phyloP scores from a whole-genome alignment of 2,888 invertebrate species.

The Patella depressa region DNA sequence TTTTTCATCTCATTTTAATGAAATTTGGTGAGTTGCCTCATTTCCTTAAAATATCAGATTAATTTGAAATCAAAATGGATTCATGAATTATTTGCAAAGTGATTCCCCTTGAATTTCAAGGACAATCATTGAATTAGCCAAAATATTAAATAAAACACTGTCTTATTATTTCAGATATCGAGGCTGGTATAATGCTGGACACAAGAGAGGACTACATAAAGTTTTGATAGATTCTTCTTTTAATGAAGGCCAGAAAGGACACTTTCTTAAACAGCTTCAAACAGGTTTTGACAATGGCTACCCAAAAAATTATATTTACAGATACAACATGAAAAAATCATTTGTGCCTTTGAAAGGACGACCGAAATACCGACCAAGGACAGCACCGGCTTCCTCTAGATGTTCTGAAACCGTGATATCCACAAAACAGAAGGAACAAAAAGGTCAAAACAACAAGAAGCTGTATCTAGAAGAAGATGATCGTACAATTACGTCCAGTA shows the following conservation, averaged over 20 bases:
- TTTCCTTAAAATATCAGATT: no score
- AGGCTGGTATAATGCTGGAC: slow-evolving; percentile 54
- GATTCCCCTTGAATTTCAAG: no score
- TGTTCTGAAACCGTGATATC: neutral
- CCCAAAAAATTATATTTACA: slow-evolving; percentile 45
- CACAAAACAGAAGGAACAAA: neutral
- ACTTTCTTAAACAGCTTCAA: slow-evolving; percentile 41
- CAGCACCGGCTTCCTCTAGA: slow-evolving; percentile 42
- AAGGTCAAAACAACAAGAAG: neutral
- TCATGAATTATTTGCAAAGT: no score
- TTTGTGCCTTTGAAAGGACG: slow-evolving; percentile 15
- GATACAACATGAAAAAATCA: slow-evolving; percentile 42
- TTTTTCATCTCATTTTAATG: no score
- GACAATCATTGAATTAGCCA: no score
- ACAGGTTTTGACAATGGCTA: neutral
- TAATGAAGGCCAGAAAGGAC: slow-evolving; percentile 46
- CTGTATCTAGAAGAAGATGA: neutral
- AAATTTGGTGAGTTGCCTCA: no score
- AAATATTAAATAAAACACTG: no score
- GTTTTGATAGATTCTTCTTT: slow-evolving; percentile 50
- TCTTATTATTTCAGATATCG: slow-evolving; percentile 47
- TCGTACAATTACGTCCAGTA: neutral
- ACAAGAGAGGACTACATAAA: slow-evolving; percentile 49
- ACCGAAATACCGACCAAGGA: slow-evolving; percentile 39
- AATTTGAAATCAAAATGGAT: no score